Evolutionary conservation across 2,888 invertebrate genomes (phyloP), one percentile per base, ranked within the genome.

Genomic region (Clistopyga incitator): DNA sequence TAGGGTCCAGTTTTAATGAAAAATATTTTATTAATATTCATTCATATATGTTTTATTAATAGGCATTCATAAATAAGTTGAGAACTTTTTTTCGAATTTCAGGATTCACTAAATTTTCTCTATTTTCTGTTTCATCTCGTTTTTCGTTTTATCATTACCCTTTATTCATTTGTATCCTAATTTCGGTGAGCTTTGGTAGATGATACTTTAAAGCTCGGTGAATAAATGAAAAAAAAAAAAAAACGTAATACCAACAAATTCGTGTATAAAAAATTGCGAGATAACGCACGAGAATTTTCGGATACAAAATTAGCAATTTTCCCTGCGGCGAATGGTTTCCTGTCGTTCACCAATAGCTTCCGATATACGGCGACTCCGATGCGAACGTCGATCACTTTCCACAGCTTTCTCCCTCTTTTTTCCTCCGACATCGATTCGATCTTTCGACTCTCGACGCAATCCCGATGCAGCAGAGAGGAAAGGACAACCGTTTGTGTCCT

Each of bases 401-500:
- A 25, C 67, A 25, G 52, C 38, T 11, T 18, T 13, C n/a, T 25
- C 15, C n/a, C 6, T 42, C 56, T 23, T 25, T 56, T 11, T 56
- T 13, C 10, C 15, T 38, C 42, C 13, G 56, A 18, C 18, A 42
- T 52, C 23, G 70, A 76, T 64, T 70, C 15, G 61, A 81, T 81
- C 75, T 76, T 68, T 54, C 20, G 45, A 56, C 68, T 45, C 34
- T 10, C 42, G 11, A 45, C 45, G 45, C 56, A 72, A 72, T 59
- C 20, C 54, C 10, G 23, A 68, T 70, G 42, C 18, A 52, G 68
- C 59, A 65, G 45, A 50, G 23, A 50, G n/a, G 20, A 61, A 70
- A 23, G 47, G 61, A 64, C 50, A 23, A 52, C 15, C 56, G 65
- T 75, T 75, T 71, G 74, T 65, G 65, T 67, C 59, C 67, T 65